These are phyloP conservation scores for Griposia aprilina DNA, from an alignment of 2,888 invertebrate species.

Conservation along the genomic window DNA sequence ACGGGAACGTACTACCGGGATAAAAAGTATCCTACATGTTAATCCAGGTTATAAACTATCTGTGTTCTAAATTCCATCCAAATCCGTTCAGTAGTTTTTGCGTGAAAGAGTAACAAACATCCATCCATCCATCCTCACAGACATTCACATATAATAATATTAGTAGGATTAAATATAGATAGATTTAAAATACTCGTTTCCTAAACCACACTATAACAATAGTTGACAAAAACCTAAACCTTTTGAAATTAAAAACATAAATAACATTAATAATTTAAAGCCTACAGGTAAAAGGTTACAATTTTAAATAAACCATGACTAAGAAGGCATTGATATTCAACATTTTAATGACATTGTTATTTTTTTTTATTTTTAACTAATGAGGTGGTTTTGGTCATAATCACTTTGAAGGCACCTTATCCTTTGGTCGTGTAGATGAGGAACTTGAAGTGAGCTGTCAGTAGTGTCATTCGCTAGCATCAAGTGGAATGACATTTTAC, in stretches of 20 bases:
- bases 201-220: not conserved
- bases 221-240: not conserved
- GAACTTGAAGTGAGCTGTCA: too few species aligned
- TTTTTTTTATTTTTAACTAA: slow-evolving; percentile 6
- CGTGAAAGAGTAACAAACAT: too few species aligned
- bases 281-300: slow-evolving; percentile 27
- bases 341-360: not conserved
- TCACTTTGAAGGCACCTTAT: not conserved
- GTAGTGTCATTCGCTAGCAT: not conserved
- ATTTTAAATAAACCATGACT: slow-evolving; percentile 33
- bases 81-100: too few species aligned
- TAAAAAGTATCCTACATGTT: too few species aligned
- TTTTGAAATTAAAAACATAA: not conserved
- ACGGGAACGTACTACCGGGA: too few species aligned
- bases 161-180: too few species aligned
- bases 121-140: too few species aligned
- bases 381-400: not conserved
- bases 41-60: too few species aligned
- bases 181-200: not conserved
- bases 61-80: too few species aligned
- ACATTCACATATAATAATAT: too few species aligned
- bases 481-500: not conserved
- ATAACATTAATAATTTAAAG: slow-evolving; percentile 19
- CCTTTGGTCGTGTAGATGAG: too few species aligned
- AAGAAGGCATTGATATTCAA: not conserved